A percentile compares a stretch with the other conserved stretches of the same genome.
Evolutionary conservation across 2,113 vertebrate species (phyloP).

Genomic region (Psilopsiagon aymara): DNA sequence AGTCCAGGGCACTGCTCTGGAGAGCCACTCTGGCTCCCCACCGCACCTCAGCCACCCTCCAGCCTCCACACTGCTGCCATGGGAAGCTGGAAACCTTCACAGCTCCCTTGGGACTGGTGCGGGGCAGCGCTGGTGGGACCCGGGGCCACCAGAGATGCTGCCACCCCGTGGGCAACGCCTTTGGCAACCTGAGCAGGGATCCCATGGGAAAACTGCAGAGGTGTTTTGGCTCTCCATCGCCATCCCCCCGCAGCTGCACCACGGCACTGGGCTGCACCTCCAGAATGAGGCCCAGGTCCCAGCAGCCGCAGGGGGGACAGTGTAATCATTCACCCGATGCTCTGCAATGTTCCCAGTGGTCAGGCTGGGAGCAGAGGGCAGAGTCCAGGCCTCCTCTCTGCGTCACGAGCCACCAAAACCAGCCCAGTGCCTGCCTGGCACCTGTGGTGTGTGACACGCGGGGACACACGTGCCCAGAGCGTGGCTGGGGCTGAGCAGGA

Average conservation of each 20-base stretch:
- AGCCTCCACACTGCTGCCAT: accelerated
- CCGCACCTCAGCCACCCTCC: accelerated
- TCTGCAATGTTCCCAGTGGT: neutral
- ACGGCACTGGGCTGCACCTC: neutral
- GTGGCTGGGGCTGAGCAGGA: neutral
- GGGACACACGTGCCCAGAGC: accelerated
- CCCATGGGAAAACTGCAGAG: neutral
- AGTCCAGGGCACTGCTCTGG: neutral
- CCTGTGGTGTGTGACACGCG: accelerated
- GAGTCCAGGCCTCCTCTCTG: neutral
- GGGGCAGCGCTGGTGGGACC: neutral
- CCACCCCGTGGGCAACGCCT: neutral
- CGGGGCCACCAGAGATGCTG: neutral
- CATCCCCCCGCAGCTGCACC: accelerated
- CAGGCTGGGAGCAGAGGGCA: neutral
- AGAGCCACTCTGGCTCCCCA: neutral
- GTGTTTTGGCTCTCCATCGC: neutral
- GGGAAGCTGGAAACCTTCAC: neutral
- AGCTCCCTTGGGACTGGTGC: accelerated
- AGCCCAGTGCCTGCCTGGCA: neutral
- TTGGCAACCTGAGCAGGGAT: neutral
- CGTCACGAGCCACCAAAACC: neutral
- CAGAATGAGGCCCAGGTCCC: accelerated
- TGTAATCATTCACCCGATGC: constrained; percentile 2
- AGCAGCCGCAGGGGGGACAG: accelerated